Base-by-base conservation (phyloP, 1,140 invertebrate species). In the Pseudoatta argentina region DNA sequence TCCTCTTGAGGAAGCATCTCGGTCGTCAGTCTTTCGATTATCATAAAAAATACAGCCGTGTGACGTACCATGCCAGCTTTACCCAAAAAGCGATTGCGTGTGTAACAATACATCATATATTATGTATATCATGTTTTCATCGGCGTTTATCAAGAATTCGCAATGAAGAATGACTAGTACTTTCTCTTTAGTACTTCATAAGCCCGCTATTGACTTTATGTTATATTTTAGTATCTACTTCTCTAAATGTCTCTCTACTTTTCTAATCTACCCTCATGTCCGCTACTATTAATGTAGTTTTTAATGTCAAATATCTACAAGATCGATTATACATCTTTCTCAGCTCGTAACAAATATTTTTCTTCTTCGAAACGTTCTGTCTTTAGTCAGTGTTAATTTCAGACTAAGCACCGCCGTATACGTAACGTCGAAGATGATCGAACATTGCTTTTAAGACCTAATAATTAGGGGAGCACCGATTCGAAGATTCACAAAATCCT, bases 131-230 rank as follows among this genome's bases (percentile, higher is more conserved):
- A 88, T 72, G 61, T 39, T 88, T 44, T 82, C 53, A 51, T 88
- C 39, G 34, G 63, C 30, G 16, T 71, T 81, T 72, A 73, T 64
- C 72, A 76, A 39, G 72, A 88, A 57, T 83, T 24, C 30, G 66
- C 64, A 76, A 85, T 88, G 39, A 77, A 86, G 55, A 88, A 89
- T 91, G 90, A 91, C 90, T 91, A 91, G 89, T 91, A 91, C 90
- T 88, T 91, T 85, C 90, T 79, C 85, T 87, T 90, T 87, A 91
- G 85, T 91, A 88, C 87, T 30, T 85, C 73, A 76, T 69, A 88
- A 90, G 85, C 89, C 82, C 16, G 21, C 83, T 90, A 90, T 85
- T 83, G 59, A 77, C 73, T 90, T 90, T 83, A 91, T 44, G 39
- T 44, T 85, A 88, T 77, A 86, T 82, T 21, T 82, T 88, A 79